Percentiles rank a stretch among this genome's conserved stretches.
These are phyloP conservation scores for Sialia sialis DNA, from an alignment of 2,113 vertebrate species.

Conservation along the genomic window DNA sequence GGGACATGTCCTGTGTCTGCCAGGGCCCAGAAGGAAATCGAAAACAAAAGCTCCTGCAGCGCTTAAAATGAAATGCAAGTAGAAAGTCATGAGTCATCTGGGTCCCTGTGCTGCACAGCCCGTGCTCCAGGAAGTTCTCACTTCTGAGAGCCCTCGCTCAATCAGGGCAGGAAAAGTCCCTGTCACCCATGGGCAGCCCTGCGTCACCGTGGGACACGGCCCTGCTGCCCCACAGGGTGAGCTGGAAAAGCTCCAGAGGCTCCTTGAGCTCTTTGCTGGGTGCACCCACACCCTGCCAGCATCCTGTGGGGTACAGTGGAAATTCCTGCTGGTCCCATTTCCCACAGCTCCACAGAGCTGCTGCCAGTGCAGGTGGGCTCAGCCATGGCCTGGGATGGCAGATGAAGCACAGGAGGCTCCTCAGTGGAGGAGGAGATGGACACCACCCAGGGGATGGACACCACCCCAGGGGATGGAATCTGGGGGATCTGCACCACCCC, in stretches of 20 bases:
- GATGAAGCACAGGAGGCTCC: neutral
- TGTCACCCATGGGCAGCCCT: fast-evolving
- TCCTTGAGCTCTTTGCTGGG: neutral
- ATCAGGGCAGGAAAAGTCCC: neutral
- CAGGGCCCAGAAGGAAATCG: neutral
- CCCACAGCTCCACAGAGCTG: neutral
- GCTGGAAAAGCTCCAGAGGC: neutral
- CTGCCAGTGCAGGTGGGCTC: neutral
- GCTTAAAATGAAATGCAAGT: fast-evolving
- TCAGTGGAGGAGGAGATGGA: neutral
- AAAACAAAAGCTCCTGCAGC: neutral
- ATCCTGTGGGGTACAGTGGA: fast-evolving
- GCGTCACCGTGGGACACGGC: neutral
- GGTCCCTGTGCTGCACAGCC: neutral
- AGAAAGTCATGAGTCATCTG: neutral
- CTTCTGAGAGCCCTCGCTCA: fast-evolving
- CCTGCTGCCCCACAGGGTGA: neutral
- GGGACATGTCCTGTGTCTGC: neutral
- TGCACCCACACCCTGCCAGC: fast-evolving
- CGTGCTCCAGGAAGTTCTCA: fast-evolving
- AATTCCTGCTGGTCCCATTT: fast-evolving
- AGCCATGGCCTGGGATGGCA: neutral
- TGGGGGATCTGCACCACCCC: no score
- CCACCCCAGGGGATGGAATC: neutral
- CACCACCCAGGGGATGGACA: fast-evolving